These are phyloP conservation scores for Clarias fuscus DNA, from an alignment of 2,797 vertebrate genomes.

Conservation along the genomic window DNA sequence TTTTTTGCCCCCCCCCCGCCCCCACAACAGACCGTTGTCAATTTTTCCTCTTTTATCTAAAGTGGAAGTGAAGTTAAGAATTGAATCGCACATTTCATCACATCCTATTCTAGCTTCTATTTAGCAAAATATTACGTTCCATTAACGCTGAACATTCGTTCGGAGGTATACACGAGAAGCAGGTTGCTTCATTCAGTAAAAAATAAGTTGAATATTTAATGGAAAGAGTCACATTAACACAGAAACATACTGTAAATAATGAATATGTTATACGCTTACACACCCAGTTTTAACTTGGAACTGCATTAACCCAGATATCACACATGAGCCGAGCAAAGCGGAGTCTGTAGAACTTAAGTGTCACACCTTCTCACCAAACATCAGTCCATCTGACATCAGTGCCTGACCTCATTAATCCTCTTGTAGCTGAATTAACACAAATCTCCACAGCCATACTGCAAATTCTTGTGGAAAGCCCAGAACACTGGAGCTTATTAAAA, in stretches of 20 bases:
- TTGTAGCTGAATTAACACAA: not conserved
- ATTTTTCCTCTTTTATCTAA: not conserved
- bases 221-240: not conserved
- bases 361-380: too few species aligned
- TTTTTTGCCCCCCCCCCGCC: too few species aligned
- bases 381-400: too few species aligned
- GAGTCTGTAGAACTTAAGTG: not conserved
- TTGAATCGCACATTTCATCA: not conserved
- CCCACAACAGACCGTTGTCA: not conserved
- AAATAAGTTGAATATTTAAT: not conserved
- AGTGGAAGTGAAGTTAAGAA: not conserved
- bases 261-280: not conserved
- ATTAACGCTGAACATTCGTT: not conserved
- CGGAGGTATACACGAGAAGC: too few species aligned
- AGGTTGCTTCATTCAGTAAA: not conserved
- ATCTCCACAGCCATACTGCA: not conserved
- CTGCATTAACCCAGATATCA: not conserved
- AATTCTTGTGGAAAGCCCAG: not conserved
- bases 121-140: not conserved
- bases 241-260: not conserved
- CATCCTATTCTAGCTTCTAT: not conserved
- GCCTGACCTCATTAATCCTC: not conserved
- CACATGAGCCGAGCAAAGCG: not conserved
- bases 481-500: not conserved
- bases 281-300: not conserved